Conservation (phyloP, 2,113 vertebrate genomes). For the Pyxicephalus adspersus region DNA sequence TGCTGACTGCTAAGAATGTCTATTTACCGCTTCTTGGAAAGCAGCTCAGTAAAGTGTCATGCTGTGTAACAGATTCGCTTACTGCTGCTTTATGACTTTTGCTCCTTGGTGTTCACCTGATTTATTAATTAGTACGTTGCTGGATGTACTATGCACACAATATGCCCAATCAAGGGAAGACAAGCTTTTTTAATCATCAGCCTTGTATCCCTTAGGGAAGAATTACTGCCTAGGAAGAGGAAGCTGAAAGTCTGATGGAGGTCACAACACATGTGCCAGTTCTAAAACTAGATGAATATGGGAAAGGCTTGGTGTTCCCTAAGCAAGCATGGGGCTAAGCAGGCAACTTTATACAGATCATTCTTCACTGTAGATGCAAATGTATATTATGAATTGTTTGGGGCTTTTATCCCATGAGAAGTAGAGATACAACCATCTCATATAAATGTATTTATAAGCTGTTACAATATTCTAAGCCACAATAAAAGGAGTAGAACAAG, state of each 20-base stretch:
- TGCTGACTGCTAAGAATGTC: slow-evolving; percentile 15
- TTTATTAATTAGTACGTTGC: slow-evolving; percentile 32
- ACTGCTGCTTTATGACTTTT: slow-evolving; percentile 15
- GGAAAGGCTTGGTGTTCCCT: background rate
- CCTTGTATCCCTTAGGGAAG: slow-evolving; percentile 10
- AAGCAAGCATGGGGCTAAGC: background rate
- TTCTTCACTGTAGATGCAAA: too few species aligned
- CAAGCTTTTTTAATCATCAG: background rate
- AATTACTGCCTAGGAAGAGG: slow-evolving; percentile 34
- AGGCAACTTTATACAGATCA: too few species aligned
- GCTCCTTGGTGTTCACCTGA: slow-evolving; percentile 36
- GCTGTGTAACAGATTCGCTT: slow-evolving; percentile 6
- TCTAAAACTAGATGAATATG: slow-evolving; percentile 1
- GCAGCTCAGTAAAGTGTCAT: slow-evolving; percentile 25
- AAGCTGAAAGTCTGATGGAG: background rate
- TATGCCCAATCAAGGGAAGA: slow-evolving; percentile 17
- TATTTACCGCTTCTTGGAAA: slow-evolving; percentile 30
- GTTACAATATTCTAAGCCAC: too few species aligned
- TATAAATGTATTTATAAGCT: too few species aligned
- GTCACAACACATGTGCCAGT: background rate
- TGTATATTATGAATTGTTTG: too few species aligned
- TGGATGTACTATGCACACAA: slow-evolving; percentile 33
- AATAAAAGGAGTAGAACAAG: too few species aligned
- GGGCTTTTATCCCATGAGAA: too few species aligned
- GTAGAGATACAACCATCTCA: too few species aligned